Conservation (phyloP, 2,888 invertebrate genomes). For the Eristalis arbustorum region DNA sequence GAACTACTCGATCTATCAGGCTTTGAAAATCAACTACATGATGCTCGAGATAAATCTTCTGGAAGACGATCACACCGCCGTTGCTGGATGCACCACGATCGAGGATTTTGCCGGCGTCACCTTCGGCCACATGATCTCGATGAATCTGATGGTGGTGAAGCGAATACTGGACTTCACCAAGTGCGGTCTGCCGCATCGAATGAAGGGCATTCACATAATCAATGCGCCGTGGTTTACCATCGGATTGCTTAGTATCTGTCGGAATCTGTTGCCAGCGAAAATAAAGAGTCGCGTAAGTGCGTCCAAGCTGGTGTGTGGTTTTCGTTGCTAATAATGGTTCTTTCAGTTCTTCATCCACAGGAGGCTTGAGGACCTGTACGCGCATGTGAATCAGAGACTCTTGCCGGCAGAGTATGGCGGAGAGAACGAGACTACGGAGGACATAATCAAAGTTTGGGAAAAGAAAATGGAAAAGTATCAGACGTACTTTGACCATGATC, state of each 20-base stretch:
- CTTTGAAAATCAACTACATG: constrained; percentile 82
- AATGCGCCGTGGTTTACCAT: constrained; percentile 83
- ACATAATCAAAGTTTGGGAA: constrained; percentile 71
- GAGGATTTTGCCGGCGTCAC: constrained; percentile 82
- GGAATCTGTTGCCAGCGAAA: constrained; percentile 82
- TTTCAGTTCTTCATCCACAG: constrained; percentile 52
- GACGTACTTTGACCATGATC: constrained; percentile 71
- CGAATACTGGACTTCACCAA: constrained; percentile 81
- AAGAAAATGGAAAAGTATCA: constrained; percentile 68
- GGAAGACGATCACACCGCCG: constrained; percentile 82
- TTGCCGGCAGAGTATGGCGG: constrained; percentile 85
- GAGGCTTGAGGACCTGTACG: constrained; percentile 79
- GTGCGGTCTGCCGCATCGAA: constrained; percentile 82
- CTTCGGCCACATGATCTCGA: constrained; percentile 81
- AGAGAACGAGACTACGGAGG: constrained; percentile 80
- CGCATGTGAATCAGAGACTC: constrained; percentile 81
- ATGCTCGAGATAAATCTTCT: constrained; percentile 82
- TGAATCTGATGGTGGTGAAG: constrained; percentile 82
- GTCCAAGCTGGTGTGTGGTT: not conserved
- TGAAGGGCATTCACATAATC: constrained; percentile 82
- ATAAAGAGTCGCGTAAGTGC: constrained; percentile 82
- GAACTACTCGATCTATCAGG: constrained; percentile 78
- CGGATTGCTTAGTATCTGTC: constrained; percentile 81
- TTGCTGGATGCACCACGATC: constrained; percentile 81
- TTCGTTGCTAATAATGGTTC: constrained; percentile 42